Evolutionary conservation across 2,797 vertebrate species (phyloP), one percentile per base, ranked within the genome.

Genomic region (Momotus momota): DNA sequence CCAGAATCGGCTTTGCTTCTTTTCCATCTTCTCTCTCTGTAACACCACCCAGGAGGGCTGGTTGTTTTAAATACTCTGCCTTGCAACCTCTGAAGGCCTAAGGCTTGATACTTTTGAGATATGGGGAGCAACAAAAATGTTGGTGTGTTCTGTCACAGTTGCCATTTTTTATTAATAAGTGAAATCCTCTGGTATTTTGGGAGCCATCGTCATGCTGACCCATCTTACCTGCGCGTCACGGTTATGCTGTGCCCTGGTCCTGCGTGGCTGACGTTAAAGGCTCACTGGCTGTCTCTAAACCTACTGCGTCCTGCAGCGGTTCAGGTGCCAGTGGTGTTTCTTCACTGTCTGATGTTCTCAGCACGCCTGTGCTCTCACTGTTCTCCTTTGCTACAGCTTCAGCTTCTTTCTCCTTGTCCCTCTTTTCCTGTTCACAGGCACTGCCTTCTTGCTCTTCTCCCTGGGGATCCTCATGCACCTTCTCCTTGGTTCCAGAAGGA

Each of bases 191-290:
- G 41, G 21, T 94, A 77, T 80, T 93, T 93, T 46, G 79, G 75
- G 55, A 94, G 84, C 27, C 62, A 54, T 22, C 35, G 35, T 18
- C 62, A 38, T 0, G 11, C 41, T 92, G 72, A 58, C 55, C 38
- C 3, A 4, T 21, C 96, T 94, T 95, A 98, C 96, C 97, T 91
- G 65, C 18, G 35, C 11, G 14, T 40, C n/a, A n/a, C 7, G 9
- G 64, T 81, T 71, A 58, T 0, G 7, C 40, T 75, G 83, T 82
- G 72, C 17, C 62, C 61, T 91, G 79, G 25, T 95, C 96, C 88
- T 94, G 90, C 0, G 6, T 48, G 60, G 55, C 58, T 51, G 70
- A n/a, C 1, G 12, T 20, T 84, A 74, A 86, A 82, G 84, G 38
- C 64, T 97, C 85, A 4, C 38, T 31, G 81, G 33, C 46, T 62